Conservation (phyloP, 2,888 invertebrate genomes). For the Cistogaster globosa region DNA sequence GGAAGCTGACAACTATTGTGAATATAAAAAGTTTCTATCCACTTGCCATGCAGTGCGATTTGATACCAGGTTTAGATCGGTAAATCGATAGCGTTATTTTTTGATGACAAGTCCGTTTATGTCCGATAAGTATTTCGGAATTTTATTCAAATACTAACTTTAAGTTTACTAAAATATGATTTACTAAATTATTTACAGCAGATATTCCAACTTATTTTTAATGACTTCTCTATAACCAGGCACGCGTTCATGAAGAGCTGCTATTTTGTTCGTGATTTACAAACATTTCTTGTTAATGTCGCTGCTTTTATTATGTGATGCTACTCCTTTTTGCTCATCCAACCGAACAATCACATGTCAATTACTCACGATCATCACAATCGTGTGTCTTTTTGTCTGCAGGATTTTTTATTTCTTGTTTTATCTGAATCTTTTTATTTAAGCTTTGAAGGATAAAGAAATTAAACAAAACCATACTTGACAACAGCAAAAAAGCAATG, state of each 20-base stretch:
- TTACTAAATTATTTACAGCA: neutral
- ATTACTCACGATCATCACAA: slow-evolving; percentile 72
- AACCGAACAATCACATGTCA: slow-evolving; percentile 65
- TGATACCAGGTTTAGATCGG: too few relatives aligned
- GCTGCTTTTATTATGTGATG: neutral
- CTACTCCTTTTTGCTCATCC: neutral
- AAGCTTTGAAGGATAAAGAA: slow-evolving; percentile 69
- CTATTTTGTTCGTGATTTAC: neutral
- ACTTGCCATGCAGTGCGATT: too few relatives aligned
- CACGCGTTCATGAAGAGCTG: neutral
- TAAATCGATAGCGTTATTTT: too few relatives aligned
- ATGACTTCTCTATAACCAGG: neutral
- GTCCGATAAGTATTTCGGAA: too few relatives aligned
- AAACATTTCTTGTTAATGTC: neutral
- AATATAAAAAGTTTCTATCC: too few relatives aligned
- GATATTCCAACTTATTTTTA: neutral
- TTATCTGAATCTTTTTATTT: slow-evolving; percentile 25
- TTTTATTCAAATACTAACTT: too few relatives aligned
- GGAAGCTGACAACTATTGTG: too few relatives aligned
- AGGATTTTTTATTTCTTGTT: slow-evolving; percentile 29
- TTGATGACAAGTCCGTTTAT: too few relatives aligned
- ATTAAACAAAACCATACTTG: slow-evolving; percentile 60
- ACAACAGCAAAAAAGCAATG: slow-evolving; percentile 17
- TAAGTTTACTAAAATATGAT: too few relatives aligned
- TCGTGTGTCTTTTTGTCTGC: slow-evolving; percentile 57